Conservation (phyloP, 2,113 vertebrate genomes). For the Halichoeres trimaculatus region DNA sequence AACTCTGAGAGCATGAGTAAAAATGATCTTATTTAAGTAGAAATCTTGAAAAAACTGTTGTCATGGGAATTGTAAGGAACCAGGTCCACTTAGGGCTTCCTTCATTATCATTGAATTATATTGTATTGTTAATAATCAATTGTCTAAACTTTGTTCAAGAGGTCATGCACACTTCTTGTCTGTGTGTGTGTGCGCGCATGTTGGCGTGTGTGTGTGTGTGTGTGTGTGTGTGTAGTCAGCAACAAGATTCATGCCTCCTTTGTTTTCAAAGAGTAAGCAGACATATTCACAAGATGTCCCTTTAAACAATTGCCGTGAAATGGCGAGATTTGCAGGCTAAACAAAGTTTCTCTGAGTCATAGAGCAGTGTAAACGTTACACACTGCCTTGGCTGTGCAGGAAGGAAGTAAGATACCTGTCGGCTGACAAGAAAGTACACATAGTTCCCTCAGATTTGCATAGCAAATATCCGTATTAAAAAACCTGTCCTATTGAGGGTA, state of each 20-base stretch:
- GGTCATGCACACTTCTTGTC: neutral
- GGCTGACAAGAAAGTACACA: slow-evolving; percentile 40
- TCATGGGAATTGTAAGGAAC: no score
- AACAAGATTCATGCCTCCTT: neutral
- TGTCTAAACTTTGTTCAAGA: neutral
- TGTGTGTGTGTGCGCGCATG: neutral
- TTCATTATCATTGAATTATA: neutral
- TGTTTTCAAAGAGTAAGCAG: neutral
- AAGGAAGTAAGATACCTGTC: slow-evolving; percentile 42
- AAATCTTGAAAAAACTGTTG: no score
- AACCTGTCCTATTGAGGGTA: slow-evolving; percentile 33
- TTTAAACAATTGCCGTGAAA: neutral
- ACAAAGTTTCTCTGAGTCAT: slow-evolving; percentile 22
- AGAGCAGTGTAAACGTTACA: slow-evolving; percentile 49
- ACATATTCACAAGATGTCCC: neutral
- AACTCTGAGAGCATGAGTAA: no score
- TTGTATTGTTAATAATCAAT: neutral
- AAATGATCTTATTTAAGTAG: no score
- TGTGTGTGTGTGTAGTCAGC: neutral
- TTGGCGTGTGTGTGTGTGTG: no score
- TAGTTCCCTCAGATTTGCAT: slow-evolving; percentile 59
- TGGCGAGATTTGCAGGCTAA: slow-evolving; percentile 33
- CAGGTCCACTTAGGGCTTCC: no score
- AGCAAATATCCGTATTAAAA: slow-evolving; percentile 60
- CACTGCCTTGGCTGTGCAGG: slow-evolving; percentile 15